Percentiles rank a stretch among this genome's conserved stretches.
These are phyloP conservation scores for Himalopsyche phryganea DNA, from an alignment of 1,140 invertebrate species.

Conservation along the genomic window DNA sequence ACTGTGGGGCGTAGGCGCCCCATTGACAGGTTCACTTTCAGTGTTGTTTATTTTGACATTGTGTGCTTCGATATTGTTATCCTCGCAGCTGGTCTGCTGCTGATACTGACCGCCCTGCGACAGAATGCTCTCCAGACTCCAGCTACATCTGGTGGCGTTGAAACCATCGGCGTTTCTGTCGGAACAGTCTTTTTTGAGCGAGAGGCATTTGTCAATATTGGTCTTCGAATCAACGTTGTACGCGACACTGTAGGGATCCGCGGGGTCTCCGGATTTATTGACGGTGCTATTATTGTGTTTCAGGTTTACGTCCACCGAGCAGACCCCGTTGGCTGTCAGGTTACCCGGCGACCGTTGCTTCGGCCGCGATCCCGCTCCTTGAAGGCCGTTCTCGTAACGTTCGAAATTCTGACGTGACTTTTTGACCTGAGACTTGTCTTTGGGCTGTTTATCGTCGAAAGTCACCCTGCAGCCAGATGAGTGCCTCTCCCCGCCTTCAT, in stretches of 20 bases:
- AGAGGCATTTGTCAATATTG: conserved; percentile 14
- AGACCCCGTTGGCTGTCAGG: conserved; percentile 13
- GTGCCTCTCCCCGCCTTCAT: conserved; percentile 8
- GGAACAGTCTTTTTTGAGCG: conserved; percentile 7
- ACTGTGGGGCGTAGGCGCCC: neutral
- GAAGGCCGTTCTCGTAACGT: neutral
- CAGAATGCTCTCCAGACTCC: conserved; percentile 8
- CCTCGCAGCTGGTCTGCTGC: conserved; percentile 9
- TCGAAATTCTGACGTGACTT: conserved; percentile 11
- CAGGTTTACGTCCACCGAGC: conserved; percentile 6
- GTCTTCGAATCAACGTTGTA: conserved; percentile 23
- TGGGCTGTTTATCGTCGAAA: conserved; percentile 9
- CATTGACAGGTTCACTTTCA: conserved; percentile 5
- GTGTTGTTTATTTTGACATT: conserved; percentile 24
- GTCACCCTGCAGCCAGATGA: conserved; percentile 6
- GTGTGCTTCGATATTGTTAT: conserved; percentile 3
- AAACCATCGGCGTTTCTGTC: conserved; percentile 9
- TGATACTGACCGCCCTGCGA: neutral
- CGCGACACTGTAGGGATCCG: conserved; percentile 21
- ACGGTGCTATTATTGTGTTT: conserved; percentile 1
- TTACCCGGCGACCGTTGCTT: conserved; percentile 19
- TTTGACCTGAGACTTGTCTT: conserved; percentile 12
- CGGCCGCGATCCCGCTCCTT: conserved; percentile 10
- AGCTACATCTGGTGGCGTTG: conserved; percentile 8
- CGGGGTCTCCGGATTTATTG: neutral